Evolutionary conservation across 2,888 invertebrate species (phyloP).

Genomic region (Tricholauxania praeusta): DNA sequence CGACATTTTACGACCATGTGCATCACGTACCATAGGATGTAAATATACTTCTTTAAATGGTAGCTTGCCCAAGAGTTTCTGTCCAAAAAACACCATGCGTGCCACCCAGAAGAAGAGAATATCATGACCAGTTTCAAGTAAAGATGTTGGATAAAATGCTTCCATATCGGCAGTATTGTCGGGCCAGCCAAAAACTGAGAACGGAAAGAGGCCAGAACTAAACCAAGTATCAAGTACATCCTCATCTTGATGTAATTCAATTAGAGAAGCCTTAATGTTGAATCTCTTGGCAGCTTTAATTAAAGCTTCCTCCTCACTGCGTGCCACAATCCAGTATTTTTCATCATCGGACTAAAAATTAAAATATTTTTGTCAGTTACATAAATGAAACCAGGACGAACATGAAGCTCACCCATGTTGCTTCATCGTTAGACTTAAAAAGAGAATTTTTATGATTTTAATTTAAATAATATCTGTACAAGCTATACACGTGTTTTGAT

Average conservation of each 20-base stretch:
- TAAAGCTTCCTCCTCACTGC: constrained; percentile 79
- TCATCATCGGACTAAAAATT: constrained; percentile 68
- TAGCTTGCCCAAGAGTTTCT: constrained; percentile 86
- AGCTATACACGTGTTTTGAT: no score
- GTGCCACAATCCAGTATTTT: constrained; percentile 84
- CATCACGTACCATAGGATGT: constrained; percentile 97
- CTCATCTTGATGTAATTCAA: constrained; percentile 81
- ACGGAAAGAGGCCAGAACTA: constrained; percentile 95
- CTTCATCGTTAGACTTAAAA: constrained; percentile 20
- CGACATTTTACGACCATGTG: constrained; percentile 99
- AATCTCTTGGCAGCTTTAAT: constrained; percentile 83
- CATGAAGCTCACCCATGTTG: background rate
- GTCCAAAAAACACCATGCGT: constrained; percentile 98
- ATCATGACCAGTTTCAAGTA: constrained; percentile 97
- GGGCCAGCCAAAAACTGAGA: constrained; percentile 98
- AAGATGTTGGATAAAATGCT: constrained; percentile 90
- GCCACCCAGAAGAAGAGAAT: constrained; percentile 99
- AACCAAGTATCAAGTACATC: constrained; percentile 99
- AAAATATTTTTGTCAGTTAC: background rate
- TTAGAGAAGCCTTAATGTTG: constrained; percentile 70
- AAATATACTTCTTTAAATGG: constrained; percentile 95
- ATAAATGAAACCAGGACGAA: background rate
- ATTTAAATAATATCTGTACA: no score
- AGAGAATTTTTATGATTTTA: background rate
- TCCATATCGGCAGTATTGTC: constrained; percentile 78